Evolutionary conservation across 1,140 invertebrate genomes (phyloP).

Genomic region (Philotrypesis tridentata): DNA sequence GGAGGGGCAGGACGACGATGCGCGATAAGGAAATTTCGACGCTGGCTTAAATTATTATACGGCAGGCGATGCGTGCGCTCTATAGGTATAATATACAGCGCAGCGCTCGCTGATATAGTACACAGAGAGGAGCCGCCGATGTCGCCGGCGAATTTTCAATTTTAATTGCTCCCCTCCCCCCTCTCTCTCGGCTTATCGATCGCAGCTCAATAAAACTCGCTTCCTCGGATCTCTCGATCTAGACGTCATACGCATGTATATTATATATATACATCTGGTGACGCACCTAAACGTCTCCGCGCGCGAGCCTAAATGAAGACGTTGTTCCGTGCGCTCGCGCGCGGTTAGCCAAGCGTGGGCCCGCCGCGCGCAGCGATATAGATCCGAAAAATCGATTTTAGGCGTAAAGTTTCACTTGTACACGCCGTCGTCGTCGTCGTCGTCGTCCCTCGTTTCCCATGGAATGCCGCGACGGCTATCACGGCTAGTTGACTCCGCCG

Average conservation of each 20-base stretch:
- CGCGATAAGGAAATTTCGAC: constrained; percentile 38
- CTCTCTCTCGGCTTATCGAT: not conserved
- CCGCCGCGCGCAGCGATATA: not conserved
- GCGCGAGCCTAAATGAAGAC: no score
- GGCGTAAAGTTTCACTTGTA: constrained; percentile 27
- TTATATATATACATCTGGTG: no score
- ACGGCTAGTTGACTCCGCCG: constrained; percentile 1
- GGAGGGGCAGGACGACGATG: constrained; percentile 17
- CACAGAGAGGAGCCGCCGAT: not conserved
- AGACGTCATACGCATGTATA: no score
- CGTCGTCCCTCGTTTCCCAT: no score
- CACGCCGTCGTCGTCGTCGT: no score
- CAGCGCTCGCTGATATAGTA: no score
- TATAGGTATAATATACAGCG: no score
- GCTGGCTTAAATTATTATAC: constrained; percentile 39
- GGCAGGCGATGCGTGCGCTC: not conserved
- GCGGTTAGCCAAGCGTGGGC: no score
- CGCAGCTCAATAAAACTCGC: not conserved
- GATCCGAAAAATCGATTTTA: constrained; percentile 37
- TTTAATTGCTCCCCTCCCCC: no score
- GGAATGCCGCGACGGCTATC: not conserved
- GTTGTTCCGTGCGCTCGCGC: no score
- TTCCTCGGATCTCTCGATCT: no score
- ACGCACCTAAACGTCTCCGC: no score
- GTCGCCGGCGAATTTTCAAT: constrained; percentile 19